Base-by-base conservation (phyloP, 2,113 vertebrate species). In the Callorhinus ursinus region DNA sequence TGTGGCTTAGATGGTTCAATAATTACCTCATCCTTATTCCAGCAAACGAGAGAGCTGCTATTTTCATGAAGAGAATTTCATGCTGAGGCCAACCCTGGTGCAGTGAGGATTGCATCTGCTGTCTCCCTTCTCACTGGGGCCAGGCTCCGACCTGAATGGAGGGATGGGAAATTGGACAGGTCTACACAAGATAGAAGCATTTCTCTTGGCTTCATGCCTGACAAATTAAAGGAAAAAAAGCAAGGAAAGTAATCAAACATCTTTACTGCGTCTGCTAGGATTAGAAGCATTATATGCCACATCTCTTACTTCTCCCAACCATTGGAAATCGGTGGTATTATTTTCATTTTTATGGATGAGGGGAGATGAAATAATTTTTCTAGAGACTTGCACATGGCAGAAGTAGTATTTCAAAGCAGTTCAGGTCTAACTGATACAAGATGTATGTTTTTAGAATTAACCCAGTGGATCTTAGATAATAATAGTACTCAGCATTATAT, bases 1-100 rank as follows among this genome's bases (percentile, higher is more conserved):
- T 96, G 82, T 83, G 55, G 81, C 97, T 97, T 76, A 33, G 67
- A 57, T 59, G 46, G 72, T 96, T 97, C 94, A 93, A 83, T 97
- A 95, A 98, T 98, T 61, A 88, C 93, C 85, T 98, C 94, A 97
- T 96, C 83, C 42, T 80, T 86, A 95, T 83, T 94, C 87, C 28
- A 87, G 86, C 82, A 86, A 93, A 95, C 59, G 85, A 91, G 67
- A 72, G 83, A 67, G 74, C 67, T 94, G 90, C 72, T 76, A 26
- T 87, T 96, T 93, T 94, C 90, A 83, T 57, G 72, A 94, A 39
- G 31, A 88, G 80, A 88, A 86, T 82, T 53, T 91, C 86, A 95
- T 71, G 72, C 57, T 13, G 74, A 95, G 85, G 55, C 15, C 59
- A 55, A 10, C 36, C 11, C 59, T 57, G 49, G 33, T 33, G 77